Conservation (phyloP, 2,113 vertebrate genomes). For the Alligator sinensis region DNA sequence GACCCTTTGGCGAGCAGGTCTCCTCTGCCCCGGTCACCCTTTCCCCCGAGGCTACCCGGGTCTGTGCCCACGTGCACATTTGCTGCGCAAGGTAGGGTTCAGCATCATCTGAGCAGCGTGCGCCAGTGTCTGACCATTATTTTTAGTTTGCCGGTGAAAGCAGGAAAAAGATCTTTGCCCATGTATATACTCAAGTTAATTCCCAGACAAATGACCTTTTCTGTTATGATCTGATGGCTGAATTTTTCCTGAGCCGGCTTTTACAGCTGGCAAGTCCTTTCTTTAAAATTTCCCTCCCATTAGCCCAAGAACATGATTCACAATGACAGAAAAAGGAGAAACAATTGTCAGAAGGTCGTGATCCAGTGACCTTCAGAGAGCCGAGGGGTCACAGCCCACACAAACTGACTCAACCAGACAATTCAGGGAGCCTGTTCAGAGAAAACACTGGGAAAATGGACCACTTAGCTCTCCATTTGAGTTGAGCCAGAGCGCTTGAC, state of each 20-base stretch:
- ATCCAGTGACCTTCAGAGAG: slow-evolving; percentile 74
- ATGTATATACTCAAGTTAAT: background rate
- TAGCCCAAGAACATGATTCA: background rate
- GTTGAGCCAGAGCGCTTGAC: background rate
- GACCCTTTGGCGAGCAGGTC: background rate
- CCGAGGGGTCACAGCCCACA: slow-evolving; percentile 66
- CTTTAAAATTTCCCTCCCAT: background rate
- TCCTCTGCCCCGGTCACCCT: background rate
- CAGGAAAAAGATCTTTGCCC: background rate
- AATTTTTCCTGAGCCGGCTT: background rate
- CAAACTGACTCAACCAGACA: slow-evolving; percentile 45
- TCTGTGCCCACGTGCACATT: background rate
- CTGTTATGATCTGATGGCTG: background rate
- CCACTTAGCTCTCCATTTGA: background rate
- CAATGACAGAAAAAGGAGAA: background rate
- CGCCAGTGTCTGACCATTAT: background rate
- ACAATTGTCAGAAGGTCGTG: slow-evolving; percentile 62
- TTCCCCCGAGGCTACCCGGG: background rate
- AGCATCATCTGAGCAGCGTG: background rate
- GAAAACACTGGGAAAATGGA: background rate
- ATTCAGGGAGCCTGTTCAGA: slow-evolving; percentile 69
- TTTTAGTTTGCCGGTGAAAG: background rate
- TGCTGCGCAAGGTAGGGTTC: background rate
- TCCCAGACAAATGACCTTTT: background rate
- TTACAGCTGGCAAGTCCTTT: background rate